phyloP scores from a whole-genome alignment of 1,140 invertebrate genomes.

The Magallana ariakensis region DNA sequence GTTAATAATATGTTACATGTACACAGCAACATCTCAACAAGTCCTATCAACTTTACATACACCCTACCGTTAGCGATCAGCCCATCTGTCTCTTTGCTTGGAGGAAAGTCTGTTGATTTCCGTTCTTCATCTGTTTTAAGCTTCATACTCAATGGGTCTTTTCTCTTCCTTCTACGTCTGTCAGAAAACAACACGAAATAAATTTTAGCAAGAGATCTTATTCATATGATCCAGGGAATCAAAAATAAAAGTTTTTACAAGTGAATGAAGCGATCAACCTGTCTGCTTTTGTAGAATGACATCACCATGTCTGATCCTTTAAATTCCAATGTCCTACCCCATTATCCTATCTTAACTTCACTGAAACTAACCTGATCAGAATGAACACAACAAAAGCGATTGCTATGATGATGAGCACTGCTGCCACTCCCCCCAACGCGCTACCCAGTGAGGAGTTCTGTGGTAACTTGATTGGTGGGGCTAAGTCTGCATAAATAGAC shows the following conservation, averaged over 20 bases:
- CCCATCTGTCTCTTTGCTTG: conserved; percentile 50
- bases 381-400: not conserved
- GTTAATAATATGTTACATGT: too few species aligned
- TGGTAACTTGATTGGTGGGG: not conserved
- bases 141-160: not conserved
- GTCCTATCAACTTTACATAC: not conserved
- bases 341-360: not conserved
- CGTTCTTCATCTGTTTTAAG: conserved; percentile 26
- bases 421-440: not conserved
- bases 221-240: too few species aligned
- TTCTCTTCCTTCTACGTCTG: conserved; percentile 6
- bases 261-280: not conserved
- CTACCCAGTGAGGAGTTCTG: not conserved
- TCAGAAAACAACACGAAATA: not conserved
- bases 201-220: too few species aligned
- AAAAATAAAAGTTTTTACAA: too few species aligned
- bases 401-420: not conserved
- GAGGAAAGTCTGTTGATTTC: not conserved
- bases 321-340: not conserved
- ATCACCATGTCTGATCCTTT: too few species aligned
- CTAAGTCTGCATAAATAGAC: not conserved
- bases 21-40: not conserved
- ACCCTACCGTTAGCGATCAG: conserved; percentile 51
- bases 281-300: not conserved
- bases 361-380: not conserved